Evolutionary conservation across 92 coral and sea anemone genomes (phyloP).

Genomic region (Anthopleura xanthogrammica): DNA sequence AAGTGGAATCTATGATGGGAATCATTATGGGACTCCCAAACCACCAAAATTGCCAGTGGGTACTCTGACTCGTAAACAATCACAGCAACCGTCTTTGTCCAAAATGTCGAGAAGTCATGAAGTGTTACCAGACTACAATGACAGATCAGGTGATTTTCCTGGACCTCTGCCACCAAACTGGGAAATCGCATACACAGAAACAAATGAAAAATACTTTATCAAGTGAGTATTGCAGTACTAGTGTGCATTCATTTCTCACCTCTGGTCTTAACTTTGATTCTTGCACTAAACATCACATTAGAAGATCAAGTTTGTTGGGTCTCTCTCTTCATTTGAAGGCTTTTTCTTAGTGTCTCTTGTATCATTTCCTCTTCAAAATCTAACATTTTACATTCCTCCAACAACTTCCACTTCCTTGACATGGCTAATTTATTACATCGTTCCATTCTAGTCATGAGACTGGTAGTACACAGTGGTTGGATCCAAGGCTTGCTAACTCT

Average conservation of each 20-base stretch:
- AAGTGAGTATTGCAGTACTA: slow-evolving; percentile 72
- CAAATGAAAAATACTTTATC: slow-evolving; percentile 87
- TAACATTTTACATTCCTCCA: no score
- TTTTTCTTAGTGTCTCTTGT: no score
- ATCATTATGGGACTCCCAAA: slow-evolving; percentile 96
- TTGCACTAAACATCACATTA: no score
- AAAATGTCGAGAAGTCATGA: neutral
- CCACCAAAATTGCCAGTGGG: slow-evolving; percentile 71
- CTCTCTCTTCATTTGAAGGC: no score
- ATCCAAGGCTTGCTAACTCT: slow-evolving; percentile 67
- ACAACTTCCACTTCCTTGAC: no score
- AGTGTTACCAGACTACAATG: neutral
- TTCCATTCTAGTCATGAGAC: slow-evolving; percentile 65
- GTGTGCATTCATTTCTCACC: neutral
- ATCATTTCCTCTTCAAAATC: no score
- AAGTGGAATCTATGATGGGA: slow-evolving; percentile 89
- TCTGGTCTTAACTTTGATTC: neutral
- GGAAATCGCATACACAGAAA: slow-evolving; percentile 92
- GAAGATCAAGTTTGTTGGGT: no score
- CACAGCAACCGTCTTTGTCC: slow-evolving; percentile 1
- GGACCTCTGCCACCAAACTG: slow-evolving; percentile 91
- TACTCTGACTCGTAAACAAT: slow-evolving; percentile 17
- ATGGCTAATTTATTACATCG: neutral
- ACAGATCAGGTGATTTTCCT: slow-evolving; percentile 51
- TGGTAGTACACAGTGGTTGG: slow-evolving; percentile 96